phyloP scores from a whole-genome alignment of 2,888 invertebrate species.

The Ichneumoninae sp. region DNA sequence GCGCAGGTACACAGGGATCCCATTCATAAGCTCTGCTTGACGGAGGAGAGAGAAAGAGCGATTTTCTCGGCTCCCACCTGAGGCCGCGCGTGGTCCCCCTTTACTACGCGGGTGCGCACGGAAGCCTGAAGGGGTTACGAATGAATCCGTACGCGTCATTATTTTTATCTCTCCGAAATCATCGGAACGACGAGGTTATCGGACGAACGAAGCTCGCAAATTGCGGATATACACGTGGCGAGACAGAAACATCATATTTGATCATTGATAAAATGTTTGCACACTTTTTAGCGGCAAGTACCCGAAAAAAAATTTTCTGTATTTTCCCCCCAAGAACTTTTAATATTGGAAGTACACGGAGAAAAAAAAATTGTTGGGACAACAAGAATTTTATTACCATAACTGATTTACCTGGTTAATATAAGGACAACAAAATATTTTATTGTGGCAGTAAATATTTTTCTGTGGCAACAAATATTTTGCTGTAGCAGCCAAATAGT shows the following conservation, averaged over 20 bases:
- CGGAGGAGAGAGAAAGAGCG: slow-evolving; percentile 6
- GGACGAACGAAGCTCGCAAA: background rate
- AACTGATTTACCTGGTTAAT: no score
- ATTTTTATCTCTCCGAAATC: background rate
- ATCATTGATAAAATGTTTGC: slow-evolving; percentile 6
- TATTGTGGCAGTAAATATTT: no score
- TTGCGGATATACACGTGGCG: slow-evolving; percentile 1
- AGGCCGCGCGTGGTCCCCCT: background rate
- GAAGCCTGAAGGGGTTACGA: background rate
- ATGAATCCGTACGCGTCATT: background rate
- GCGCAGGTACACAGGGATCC: slow-evolving; percentile 45
- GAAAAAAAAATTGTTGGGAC: no score
- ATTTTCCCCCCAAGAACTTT: background rate
- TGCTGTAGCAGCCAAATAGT: no score
- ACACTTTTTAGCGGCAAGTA: background rate
- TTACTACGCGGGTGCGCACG: background rate
- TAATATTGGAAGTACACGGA: background rate
- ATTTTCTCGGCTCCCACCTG: slow-evolving; percentile 29
- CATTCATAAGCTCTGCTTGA: slow-evolving; percentile 49
- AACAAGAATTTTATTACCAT: no score
- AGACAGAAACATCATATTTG: background rate
- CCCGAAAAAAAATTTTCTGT: background rate
- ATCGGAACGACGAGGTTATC: slow-evolving; percentile 24
- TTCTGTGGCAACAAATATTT: no score
- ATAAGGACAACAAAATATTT: no score